These are phyloP conservation scores for Macrostomum lignano DNA, from an alignment of 1,140 invertebrate genomes.

Conservation along the genomic window DNA sequence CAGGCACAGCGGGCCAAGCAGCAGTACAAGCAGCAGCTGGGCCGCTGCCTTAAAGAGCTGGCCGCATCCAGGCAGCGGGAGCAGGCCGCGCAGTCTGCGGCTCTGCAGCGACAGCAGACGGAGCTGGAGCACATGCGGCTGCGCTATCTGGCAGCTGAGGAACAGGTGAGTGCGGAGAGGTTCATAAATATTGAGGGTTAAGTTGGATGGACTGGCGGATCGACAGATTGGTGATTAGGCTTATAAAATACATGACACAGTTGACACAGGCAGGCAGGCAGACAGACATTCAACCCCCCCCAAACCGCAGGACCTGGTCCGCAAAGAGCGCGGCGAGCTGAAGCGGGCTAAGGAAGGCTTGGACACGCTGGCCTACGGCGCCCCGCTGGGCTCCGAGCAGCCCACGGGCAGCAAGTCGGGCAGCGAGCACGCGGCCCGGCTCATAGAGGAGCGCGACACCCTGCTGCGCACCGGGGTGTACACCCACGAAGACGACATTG, in stretches of 20 bases:
- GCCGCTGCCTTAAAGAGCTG: conserved; percentile 22
- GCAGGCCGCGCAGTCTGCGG: conserved; percentile 17
- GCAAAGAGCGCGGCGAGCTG: conserved; percentile 3
- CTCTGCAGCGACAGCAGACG: conserved; percentile 13
- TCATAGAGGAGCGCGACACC: conserved; percentile 27
- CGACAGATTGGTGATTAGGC: neutral
- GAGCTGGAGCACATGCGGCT: conserved; percentile 27
- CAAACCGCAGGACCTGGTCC: no score
- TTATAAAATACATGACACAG: neutral
- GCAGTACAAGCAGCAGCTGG: conserved; percentile 30
- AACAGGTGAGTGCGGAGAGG: conserved; percentile 11
- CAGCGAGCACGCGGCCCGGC: conserved; percentile 19
- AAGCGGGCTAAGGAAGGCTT: no score
- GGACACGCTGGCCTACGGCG: no score
- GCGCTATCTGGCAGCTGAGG: conserved; percentile 21
- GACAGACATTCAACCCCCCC: neutral
- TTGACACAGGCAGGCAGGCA: no score
- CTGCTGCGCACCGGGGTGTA: conserved; percentile 27
- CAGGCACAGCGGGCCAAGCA: conserved; percentile 22
- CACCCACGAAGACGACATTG: conserved; percentile 23
- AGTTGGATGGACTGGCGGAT: conserved; percentile 1
- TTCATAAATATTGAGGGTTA: neutral
- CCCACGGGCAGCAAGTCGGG: no score
- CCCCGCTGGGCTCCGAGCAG: no score
- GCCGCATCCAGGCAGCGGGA: conserved; percentile 23